Evolutionary conservation across 92 coral and sea anemone genomes (phyloP), one percentile per base, ranked within the genome.

Genomic region (Porites rus): DNA sequence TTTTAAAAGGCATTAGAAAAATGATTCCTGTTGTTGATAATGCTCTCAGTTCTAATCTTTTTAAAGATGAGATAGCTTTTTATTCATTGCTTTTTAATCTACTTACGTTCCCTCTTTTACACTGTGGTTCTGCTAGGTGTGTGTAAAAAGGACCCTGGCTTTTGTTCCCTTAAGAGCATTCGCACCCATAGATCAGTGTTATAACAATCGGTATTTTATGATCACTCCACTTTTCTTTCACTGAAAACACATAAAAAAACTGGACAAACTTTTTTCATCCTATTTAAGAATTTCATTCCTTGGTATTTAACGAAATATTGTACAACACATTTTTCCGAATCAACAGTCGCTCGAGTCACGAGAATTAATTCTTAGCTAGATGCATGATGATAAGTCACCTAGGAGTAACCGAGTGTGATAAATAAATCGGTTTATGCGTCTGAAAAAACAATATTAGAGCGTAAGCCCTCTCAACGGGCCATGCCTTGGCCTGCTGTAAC

Each of bases 1-100:
- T 83, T 73, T 73, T 18, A 10, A 43, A 51, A 58, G 77, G 79
- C 65, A 60, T 72, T 72, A 83, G 87, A 43, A 72, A 83, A 83
- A 62, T 59, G 87, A 83, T 73, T 71, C 80, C 70, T 73, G 62
- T 83, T 83, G 87, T 83, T 83, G 78, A 72, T 83, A 83, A 83
- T 74, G 79, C 65, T 63, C 80, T 83, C 62, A 62, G 25, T 50
- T 63, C 10, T 83, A 83, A 83, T 83, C 87, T 83, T 74, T 73
- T 74, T 73, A 83, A 83, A 73, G 56, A 79, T 50, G 61, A 62
- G 71, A 83, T 83, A 74, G 72, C 73, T 72, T 74, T 38, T 82
- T 79, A 53, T 74, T 24, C 71, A 83, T 43, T 83, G 72, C 87
- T 83, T 60, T 64, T 24, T 83, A 83, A 83, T 83, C 87, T 43